These are phyloP conservation scores for Nothura maculosa DNA, from an alignment of 2,797 vertebrate species.

Conservation along the genomic window DNA sequence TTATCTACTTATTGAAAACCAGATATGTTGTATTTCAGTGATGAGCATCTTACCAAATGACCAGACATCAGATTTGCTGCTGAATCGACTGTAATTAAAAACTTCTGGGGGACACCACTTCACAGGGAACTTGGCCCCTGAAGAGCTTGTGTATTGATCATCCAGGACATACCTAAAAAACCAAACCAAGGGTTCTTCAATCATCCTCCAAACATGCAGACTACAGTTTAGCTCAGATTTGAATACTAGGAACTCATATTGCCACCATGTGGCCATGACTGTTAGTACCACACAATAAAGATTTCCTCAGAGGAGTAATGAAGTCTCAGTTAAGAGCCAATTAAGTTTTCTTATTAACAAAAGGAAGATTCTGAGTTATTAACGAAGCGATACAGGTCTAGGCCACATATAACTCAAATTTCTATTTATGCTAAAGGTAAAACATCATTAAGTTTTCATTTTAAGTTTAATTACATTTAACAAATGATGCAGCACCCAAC, in stretches of 20 bases:
- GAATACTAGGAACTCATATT: conserved; percentile 15
- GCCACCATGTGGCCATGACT: conserved; percentile 70
- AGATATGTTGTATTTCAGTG: background rate
- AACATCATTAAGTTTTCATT: no score
- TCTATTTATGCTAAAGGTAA: background rate
- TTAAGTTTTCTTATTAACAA: background rate
- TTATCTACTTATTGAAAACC: background rate
- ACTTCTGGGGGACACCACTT: conserved; percentile 98
- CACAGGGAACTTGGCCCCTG: conserved; percentile 92
- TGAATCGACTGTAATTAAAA: conserved; percentile 93
- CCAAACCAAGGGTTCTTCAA: background rate
- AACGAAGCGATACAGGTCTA: background rate
- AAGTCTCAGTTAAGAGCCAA: background rate
- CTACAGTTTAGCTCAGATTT: background rate
- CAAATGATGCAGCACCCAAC: no score
- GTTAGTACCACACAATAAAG: background rate
- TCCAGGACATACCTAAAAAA: conserved; percentile 90
- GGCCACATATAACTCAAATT: background rate
- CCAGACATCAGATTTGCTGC: conserved; percentile 97
- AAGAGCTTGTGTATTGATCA: conserved; percentile 94
- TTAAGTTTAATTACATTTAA: no score
- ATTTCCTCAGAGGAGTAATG: background rate
- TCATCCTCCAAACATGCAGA: background rate
- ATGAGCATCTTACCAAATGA: conserved; percentile 87
- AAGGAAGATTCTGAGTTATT: background rate